Percentiles rank a stretch among this genome's conserved stretches.
These are phyloP conservation scores for Synanthedon tipuliformis DNA, from an alignment of 2,888 invertebrate genomes.

Conservation along the genomic window DNA sequence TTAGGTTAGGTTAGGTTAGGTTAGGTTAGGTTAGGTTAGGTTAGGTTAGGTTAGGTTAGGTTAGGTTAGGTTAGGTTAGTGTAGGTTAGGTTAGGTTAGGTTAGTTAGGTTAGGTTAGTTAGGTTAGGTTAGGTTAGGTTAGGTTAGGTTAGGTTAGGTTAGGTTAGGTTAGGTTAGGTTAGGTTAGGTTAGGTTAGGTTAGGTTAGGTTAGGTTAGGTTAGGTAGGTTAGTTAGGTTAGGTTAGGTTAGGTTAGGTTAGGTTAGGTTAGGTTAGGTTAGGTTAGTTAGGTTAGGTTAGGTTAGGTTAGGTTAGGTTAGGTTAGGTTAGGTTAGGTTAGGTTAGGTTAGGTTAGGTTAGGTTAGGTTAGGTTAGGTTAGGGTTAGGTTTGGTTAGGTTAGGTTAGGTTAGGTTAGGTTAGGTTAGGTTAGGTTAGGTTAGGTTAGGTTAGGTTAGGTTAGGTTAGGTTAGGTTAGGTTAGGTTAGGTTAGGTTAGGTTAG, in stretches of 20 bases:
- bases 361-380: slow-evolving; percentile 2
- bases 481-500: too few relatives aligned
- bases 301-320: slow-evolving; percentile 8
- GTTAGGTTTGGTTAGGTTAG: slow-evolving; percentile 5
- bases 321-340: slow-evolving; percentile 7
- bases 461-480: too few relatives aligned
- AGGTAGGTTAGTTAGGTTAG: slow-evolving; percentile 1
- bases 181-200: slow-evolving; percentile 3
- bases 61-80: too few relatives aligned
- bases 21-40: slow-evolving; percentile 7
- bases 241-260: slow-evolving; percentile 3
- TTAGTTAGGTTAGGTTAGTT: slow-evolving; percentile 2
- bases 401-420: too few relatives aligned
- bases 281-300: slow-evolving; percentile 11
- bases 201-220: slow-evolving; percentile 2
- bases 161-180: slow-evolving; percentile 7
- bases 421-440: too few relatives aligned
- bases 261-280: slow-evolving; percentile 9
- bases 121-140: slow-evolving; percentile 3
- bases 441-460: too few relatives aligned
- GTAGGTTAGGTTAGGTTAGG: slow-evolving; percentile 2
- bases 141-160: slow-evolving; percentile 4
- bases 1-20: slow-evolving; percentile 9
- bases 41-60: slow-evolving; percentile 9
- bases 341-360: slow-evolving; percentile 3